Evolutionary conservation across 2,113 vertebrate species (phyloP), one percentile per base, ranked within the genome.

Genomic region (Labeo rohita): DNA sequence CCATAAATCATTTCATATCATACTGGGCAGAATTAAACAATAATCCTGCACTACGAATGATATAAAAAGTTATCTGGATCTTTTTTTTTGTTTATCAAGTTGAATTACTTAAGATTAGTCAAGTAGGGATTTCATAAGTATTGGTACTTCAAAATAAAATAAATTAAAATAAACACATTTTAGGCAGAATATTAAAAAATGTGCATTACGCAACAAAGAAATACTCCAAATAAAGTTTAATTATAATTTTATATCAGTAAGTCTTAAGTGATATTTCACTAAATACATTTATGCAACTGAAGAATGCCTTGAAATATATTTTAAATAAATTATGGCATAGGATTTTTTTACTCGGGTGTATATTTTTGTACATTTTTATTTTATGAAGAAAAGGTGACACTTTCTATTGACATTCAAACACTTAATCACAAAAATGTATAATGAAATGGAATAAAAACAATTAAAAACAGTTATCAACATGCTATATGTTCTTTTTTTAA

Each of bases 51-150:
- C 34, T 54, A 36, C 8, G 8, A 36, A 34, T 23, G 11, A 59
- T 61, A n/a, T 59, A 15, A 2, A 77, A n/a, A 43, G 36, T 43
- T 54, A 54, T 54, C 49, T 54, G 13, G 12, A 77, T 8, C 7
- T 52, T 77, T 77, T 59, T 59, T 28, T 79, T 59, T 21, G 6
- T 61, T 54, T 18, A 77, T 39, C 6, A 79, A n/a, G 76, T 56
- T 43, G 50, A 78, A 39, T 36, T 54, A 54, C 23, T 68, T 0
- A 39, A 39, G 15, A 16, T 4, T 3, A 72, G 3, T 8, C 65
- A 16, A 36, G 65, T 8, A 68, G 13, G 1, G 6, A 68, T 68
- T 34, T 1, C 2, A 36, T 68, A 36, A 68, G 2, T 68, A 68
- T 6, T 70, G 36, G 36, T 16, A 39, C 15, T 70, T 70, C 36